A percentile compares a stretch with the other conserved stretches of the same genome.
Conservation (phyloP, 2,888 invertebrate species). For the Drosophila helvetica region DNA sequence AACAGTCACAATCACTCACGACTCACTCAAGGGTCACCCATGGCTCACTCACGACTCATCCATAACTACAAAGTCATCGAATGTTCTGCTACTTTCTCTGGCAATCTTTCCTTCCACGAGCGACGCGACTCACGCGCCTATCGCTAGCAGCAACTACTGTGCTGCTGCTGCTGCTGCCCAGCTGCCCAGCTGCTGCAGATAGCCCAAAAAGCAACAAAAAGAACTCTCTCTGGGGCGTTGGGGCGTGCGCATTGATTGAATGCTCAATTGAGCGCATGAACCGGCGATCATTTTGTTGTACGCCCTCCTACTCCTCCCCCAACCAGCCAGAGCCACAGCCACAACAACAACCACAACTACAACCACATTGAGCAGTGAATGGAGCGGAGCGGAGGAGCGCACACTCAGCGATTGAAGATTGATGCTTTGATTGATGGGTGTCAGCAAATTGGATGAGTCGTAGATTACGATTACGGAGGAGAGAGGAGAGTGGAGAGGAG, state of each 20-base stretch:
- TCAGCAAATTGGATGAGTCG: conserved; percentile 69
- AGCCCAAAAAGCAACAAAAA: conserved; percentile 25
- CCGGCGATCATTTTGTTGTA: conserved; percentile 63
- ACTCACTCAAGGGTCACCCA: no score
- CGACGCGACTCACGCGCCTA: conserved; percentile 15
- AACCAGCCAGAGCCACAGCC: conserved; percentile 1
- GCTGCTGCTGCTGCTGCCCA: background rate
- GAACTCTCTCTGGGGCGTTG: conserved; percentile 58
- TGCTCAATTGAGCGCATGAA: conserved; percentile 75
- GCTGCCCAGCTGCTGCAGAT: conserved; percentile 42
- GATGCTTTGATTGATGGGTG: conserved; percentile 74
- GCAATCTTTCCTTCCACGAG: no score
- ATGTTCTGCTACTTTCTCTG: no score
- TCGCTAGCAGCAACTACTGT: conserved; percentile 42
- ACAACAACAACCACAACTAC: background rate
- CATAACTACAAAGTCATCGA: no score
- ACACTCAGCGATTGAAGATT: conserved; percentile 58
- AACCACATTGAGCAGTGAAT: conserved; percentile 1
- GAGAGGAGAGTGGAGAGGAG: background rate
- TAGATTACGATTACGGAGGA: conserved; percentile 55
- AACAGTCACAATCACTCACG: no score
- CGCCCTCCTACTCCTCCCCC: conserved; percentile 32
- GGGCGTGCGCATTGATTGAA: conserved; percentile 71
- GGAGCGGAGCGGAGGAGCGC: background rate
- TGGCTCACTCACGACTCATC: no score